These are phyloP conservation scores for Protobothrops mucrosquamatus DNA, from an alignment of 2,113 vertebrate species.

Conservation along the genomic window DNA sequence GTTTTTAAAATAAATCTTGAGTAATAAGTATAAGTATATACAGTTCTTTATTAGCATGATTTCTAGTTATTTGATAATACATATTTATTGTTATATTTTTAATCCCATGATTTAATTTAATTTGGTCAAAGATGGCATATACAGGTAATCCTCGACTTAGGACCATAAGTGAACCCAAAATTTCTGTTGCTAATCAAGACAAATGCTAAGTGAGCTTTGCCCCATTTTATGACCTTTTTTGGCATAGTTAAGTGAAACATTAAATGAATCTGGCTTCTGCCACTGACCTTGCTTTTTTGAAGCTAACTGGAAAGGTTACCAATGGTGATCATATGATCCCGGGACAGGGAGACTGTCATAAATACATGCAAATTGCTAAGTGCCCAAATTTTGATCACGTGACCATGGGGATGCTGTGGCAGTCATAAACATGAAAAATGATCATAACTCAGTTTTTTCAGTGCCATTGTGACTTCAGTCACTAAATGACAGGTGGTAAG, in stretches of 20 bases:
- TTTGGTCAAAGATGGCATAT: neutral
- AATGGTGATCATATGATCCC: neutral
- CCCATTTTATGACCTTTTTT: neutral
- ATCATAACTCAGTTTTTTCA: neutral
- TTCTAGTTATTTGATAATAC: neutral
- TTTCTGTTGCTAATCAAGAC: neutral
- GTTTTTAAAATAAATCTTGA: neutral
- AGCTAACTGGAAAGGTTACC: neutral
- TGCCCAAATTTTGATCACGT: neutral
- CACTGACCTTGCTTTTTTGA: neutral
- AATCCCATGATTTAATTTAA: neutral
- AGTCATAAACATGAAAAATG: neutral
- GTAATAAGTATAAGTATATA: neutral
- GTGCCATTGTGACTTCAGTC: neutral
- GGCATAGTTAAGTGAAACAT: neutral
- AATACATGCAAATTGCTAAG: neutral
- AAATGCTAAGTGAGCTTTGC: neutral
- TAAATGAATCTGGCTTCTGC: neutral
- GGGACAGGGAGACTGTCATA: neutral
- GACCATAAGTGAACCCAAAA: neutral
- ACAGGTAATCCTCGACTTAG: neutral
- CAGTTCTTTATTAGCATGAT: neutral
- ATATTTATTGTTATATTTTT: neutral
- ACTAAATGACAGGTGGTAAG: neutral
- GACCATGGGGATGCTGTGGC: neutral